Evolutionary conservation across 1,140 invertebrate species (phyloP), one percentile per base, ranked within the genome.

Genomic region (Luehdorfia chinensis): DNA sequence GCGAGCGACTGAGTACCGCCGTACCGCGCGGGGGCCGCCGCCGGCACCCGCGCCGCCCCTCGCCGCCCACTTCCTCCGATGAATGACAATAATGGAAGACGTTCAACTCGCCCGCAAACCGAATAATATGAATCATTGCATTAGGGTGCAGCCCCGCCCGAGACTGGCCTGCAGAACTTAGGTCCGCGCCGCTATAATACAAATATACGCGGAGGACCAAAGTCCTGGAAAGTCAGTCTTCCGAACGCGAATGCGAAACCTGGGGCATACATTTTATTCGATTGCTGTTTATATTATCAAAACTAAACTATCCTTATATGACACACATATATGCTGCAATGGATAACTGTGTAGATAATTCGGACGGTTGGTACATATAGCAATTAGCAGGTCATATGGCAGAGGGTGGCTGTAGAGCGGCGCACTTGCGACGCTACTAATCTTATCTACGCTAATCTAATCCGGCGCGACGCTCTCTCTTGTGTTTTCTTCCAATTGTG

Each of bases 81-180:
- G 81, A 85, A 85, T 85, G 81, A 84, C 81, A 85, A 85, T 85
- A 85, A 85, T 85, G 77, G 78, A 85, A 85, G 81, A 85, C 81
- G 81, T 85, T 84, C 81, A 85, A 85, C 81, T 85, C 79, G 79
- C 72, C 77, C 79, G 81, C 79, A 84, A 83, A 84, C 81, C 79
- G 77, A 85, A 81, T 81, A 84, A 85, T 81, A 83, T 85, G 81
- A 85, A 85, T 85, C 81, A 85, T 85, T 85, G 81, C 81, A 84
- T 84, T 83, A 85, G 78, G 81, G 81, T 85, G 79, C 81, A 83
- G 81, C 75, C 75, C 78, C 75, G 77, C 73, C 77, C 71, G 71
- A 73, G 72, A 68, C 65, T 69, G 56, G 70, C 55, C 63, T 63
- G 66, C 61, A 58, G 65, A 68, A 71, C 66, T 2, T 56, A 43